These are phyloP conservation scores for Pristis pectinata DNA, from an alignment of 2,797 vertebrate genomes.

Conservation along the genomic window DNA sequence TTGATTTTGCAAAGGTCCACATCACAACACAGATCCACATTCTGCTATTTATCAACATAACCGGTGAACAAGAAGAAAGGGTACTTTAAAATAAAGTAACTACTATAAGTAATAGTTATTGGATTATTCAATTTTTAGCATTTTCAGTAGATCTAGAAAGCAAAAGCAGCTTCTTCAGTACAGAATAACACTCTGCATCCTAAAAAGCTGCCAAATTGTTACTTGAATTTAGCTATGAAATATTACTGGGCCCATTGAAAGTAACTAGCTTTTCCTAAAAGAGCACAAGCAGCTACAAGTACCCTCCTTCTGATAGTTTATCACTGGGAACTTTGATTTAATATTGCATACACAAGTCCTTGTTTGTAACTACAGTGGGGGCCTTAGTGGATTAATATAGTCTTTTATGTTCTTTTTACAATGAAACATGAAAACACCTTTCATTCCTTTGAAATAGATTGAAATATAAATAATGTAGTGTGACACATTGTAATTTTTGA, in stretches of 20 bases:
- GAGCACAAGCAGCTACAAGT: background rate
- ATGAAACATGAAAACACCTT: background rate
- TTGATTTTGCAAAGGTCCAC: background rate
- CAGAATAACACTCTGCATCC: background rate
- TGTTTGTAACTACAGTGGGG: background rate
- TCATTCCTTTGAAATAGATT: background rate
- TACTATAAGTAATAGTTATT: background rate
- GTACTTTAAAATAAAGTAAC: background rate
- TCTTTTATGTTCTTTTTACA: background rate
- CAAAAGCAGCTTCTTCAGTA: background rate
- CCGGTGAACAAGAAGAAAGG: background rate
- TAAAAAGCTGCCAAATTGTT: background rate
- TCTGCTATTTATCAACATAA: background rate
- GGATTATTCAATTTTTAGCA: background rate
- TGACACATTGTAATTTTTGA: background rate
- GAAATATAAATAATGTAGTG: background rate
- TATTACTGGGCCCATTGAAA: background rate
- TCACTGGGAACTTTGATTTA: background rate
- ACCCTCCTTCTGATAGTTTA: background rate
- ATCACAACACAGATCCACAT: background rate
- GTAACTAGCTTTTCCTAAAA: background rate
- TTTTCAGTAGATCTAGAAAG: background rate
- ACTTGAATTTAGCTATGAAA: background rate
- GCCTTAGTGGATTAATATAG: background rate
- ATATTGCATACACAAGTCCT: background rate